Base-by-base conservation (phyloP, 2,797 vertebrate species). In the Cyprinodon diabolis region DNA sequence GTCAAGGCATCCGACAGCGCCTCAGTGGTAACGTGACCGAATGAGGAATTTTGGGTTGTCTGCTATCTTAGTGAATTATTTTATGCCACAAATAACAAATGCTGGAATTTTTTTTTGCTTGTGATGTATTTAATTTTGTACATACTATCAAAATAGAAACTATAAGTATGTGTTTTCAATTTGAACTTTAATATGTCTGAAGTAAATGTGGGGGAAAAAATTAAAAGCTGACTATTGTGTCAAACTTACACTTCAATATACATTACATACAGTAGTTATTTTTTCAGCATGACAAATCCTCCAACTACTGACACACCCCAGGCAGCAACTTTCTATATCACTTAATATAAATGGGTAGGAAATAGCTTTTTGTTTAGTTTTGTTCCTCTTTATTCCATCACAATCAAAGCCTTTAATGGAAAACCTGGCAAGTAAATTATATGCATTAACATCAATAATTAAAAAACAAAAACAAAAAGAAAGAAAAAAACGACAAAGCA, bases 361-460 rank as follows among this genome's bases (percentile, higher is more conserved):
- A 89, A 87, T 85, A 72, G 68, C 67, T 76, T 80, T 84, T 87
- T 83, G 40, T 88, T 87, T 90, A 77, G 77, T 88, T 80, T 58
- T 84, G 40, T 45, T 55, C 82, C 77, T 82, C 10, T 77, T 87
- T 80, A 30, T 69, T 58, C 80, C 84, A 62, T 69, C 60, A 79
- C 84, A 90, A 91, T 91, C 89, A 90, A 86, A 58, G 78, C 80
- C 77, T 87, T 91, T 90, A 90, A 92, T 91, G 84, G 82, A 75
- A 80, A 85, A 84, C 78, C 85, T 85, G 74, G 80, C 48, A 71
- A 77, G 81, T 88, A 47, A 86, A 74, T 78, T 67, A 80, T 83
- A 85, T 11, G 3, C 87, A 85, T 88, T 85, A 80, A 77, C 85
- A 92, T 93, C 81, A 92, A 93, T 93, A 92, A 93, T 92, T 90